Base-by-base conservation (phyloP, 2,888 invertebrate genomes). In the Ectemnius cavifrons region DNA sequence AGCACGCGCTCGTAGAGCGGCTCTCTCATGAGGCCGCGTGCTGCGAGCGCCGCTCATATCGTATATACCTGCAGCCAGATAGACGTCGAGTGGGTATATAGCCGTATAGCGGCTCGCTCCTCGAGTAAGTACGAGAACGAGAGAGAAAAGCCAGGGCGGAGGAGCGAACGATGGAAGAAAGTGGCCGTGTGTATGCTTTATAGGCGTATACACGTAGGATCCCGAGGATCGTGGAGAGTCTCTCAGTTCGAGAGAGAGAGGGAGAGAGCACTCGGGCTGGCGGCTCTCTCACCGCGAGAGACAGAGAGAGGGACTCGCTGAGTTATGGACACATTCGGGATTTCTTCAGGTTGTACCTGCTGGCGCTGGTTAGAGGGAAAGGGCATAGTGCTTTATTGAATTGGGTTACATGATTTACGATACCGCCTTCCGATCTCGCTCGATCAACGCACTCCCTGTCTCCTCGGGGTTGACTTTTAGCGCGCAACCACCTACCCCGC, bases 361-460 rank as follows among this genome's bases (percentile, higher is more conserved):
- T 83, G 78, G 80, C 81, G 73, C 73, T 74, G 84, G 81, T 82
- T 78, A 78, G 77, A 79, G 76, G 84, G 79, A 86, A 83, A 82
- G 81, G 77, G 81, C 80, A 79, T 79, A 71, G 83, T 88, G 84
- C 86, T 87, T 87, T 88, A 88, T 88, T 88, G 87, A 88, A 87
- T 87, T 87, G 86, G 86, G 85, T 87, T 88, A 80, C 87, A 86
- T 88, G 87, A 87, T 87, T 87, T 87, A 88, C 81, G 82, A 84
- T 81, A 85, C 83, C 85, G 81, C 81, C 79, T 80, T 67, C 78
- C 80, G 84, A 86, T 83, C 80, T 81, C 80, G 84, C 80, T 81
- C 83, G 82, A 83, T 83, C 82, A 82, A 73, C 52, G 52, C 78
- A 67, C 77, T 83, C 83, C 73, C 80, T 80, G 79, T 77, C 76